Evolutionary conservation across 2,888 invertebrate species (phyloP), one percentile per base, ranked within the genome.

Genomic region (Lepidocyrtinus sp.): DNA sequence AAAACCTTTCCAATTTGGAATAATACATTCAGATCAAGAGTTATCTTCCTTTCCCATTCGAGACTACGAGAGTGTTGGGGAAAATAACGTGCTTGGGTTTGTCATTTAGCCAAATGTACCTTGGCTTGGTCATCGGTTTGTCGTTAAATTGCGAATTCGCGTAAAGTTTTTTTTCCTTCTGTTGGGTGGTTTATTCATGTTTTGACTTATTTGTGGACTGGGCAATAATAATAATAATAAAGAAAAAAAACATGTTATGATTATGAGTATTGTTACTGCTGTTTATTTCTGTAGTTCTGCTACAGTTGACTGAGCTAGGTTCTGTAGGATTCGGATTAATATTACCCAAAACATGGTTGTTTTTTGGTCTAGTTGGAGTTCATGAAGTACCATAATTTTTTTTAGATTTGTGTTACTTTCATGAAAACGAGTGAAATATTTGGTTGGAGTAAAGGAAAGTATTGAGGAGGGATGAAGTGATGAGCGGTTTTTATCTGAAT

Each of bases 201-300:
- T 7, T 50, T 50, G 7, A 59, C 59, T 59, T 59, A 59, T 59
- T 59, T 59, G 59, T 21, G 19, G 59, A n/a, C 22, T 59, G 59
- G 19, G 59, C 59, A 59, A 59, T 59, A 59, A 59, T 59, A 59
- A 59, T 59, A 59, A n/a, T n/a, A n/a, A n/a, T n/a, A n/a, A n/a
- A n/a, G n/a, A n/a, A n/a, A 59, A 59, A 55, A 59, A 21, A 22
- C 59, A 19, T n/a, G n/a, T 2, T 59, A 2, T 59, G 19, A 59
- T 59, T 59, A 59, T 59, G 19, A 59, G 59, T 59, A 59, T 59
- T 59, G 59, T 59, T 59, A 59, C 22, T 59, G 59, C 22, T 59
- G 59, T 59, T 21, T 9, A n/a, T 12, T 50, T 50, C 50, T 59
- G 59, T n/a, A n/a, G n/a, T 59, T 59, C 22, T 21, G n/a, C n/a